phyloP scores from a whole-genome alignment of 2,888 invertebrate species.

The Antitype chi region DNA sequence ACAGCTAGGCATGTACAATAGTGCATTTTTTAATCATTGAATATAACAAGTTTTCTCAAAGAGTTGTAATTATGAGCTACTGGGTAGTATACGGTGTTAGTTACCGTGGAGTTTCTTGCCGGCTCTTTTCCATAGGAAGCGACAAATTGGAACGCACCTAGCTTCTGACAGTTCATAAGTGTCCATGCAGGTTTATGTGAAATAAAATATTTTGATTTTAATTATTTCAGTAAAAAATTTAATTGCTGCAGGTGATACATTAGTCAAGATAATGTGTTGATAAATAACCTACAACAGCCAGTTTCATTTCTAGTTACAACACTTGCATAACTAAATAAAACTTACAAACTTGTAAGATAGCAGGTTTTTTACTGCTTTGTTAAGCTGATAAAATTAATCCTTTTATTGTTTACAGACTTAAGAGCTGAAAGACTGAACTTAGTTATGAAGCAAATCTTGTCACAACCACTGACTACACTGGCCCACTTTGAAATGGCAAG shows the following conservation, averaged over 20 bases:
- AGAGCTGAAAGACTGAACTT: slow-evolving; percentile 91
- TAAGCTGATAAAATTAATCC: slow-evolving; percentile 40
- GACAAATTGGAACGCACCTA: too few species aligned
- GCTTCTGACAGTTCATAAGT: too few species aligned
- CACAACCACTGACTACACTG: slow-evolving; percentile 90
- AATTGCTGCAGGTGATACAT: background rate
- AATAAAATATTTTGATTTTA: too few species aligned
- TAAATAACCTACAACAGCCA: background rate
- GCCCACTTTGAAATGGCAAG: slow-evolving; percentile 97
- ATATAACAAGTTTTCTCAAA: background rate
- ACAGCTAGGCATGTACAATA: background rate
- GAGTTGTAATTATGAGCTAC: background rate
- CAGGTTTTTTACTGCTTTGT: slow-evolving; percentile 2
- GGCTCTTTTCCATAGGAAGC: too few species aligned
- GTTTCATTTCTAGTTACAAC: background rate
- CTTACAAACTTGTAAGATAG: slow-evolving; percentile 11
- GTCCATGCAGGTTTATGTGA: too few species aligned
- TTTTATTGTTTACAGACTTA: slow-evolving; percentile 88
- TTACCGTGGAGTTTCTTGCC: too few species aligned
- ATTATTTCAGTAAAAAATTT: background rate
- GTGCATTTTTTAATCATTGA: background rate
- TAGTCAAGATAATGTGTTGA: background rate
- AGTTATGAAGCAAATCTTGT: slow-evolving; percentile 92
- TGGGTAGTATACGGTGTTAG: background rate
- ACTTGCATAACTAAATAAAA: slow-evolving; percentile 7